phyloP scores from a whole-genome alignment of 2,888 invertebrate species.

The Acronicta aceris region DNA sequence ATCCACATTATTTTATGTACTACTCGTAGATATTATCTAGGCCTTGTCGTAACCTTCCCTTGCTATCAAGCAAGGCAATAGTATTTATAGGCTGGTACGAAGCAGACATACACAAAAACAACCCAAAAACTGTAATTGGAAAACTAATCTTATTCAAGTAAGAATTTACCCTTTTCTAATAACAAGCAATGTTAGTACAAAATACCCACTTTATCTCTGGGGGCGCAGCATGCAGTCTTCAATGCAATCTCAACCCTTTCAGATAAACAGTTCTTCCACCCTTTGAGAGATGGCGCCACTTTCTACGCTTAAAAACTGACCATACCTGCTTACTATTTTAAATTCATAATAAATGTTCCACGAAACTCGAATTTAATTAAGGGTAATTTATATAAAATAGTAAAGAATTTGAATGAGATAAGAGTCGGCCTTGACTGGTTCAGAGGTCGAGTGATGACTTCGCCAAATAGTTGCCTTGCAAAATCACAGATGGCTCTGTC shows the following conservation, averaged over 20 bases:
- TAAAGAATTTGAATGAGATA: slow-evolving; percentile 3
- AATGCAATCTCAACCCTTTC: slow-evolving; percentile 65
- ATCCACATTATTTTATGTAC: too few relatives aligned
- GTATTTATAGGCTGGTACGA: too few relatives aligned
- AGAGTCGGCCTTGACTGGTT: slow-evolving; percentile 1
- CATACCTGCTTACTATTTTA: neutral
- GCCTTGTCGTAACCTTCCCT: too few relatives aligned
- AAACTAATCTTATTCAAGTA: neutral
- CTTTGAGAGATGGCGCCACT: slow-evolving; percentile 76
- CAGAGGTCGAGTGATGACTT: slow-evolving; percentile 36
- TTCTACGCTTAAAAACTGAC: slow-evolving; percentile 1
- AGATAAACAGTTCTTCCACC: slow-evolving; percentile 64
- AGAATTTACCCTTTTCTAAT: neutral
- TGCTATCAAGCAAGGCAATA: too few relatives aligned
- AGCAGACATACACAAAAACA: too few relatives aligned
- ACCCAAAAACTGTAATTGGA: neutral
- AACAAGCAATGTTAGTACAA: slow-evolving; percentile 9
- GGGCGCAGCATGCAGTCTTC: slow-evolving; percentile 67
- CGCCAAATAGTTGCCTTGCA: slow-evolving; percentile 55
- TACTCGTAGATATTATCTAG: too few relatives aligned
- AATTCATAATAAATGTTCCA: neutral
- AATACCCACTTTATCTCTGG: slow-evolving; percentile 17
- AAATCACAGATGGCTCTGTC: slow-evolving; percentile 71
- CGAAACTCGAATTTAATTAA: neutral
- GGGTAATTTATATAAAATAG: neutral